phyloP scores from a whole-genome alignment of 2,797 vertebrate species.

The Oophaga sylvatica region DNA sequence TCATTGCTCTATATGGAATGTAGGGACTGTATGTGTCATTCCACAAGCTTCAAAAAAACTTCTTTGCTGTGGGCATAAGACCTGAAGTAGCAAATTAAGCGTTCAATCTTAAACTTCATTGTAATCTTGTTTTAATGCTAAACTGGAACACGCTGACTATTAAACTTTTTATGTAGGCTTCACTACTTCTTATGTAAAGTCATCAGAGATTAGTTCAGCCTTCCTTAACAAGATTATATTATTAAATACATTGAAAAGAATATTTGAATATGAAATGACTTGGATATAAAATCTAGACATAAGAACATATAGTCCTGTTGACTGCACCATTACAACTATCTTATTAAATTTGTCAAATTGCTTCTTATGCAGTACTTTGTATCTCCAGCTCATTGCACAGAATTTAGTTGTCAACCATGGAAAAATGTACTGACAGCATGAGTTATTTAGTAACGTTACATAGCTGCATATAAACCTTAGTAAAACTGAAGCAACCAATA shows the following conservation, averaged over 20 bases:
- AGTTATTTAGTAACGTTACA: background rate
- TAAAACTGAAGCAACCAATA: background rate
- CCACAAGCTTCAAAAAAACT: background rate
- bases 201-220: constrained; percentile 29
- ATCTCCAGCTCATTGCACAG: background rate
- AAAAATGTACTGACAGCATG: background rate
- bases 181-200: constrained; percentile 20
- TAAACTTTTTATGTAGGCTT: constrained; percentile 29
- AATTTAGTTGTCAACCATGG: background rate
- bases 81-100: constrained; percentile 1
- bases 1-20: background rate
- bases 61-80: background rate
- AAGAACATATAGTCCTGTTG: background rate
- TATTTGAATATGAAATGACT: constrained; percentile 20
- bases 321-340: background rate
- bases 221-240: constrained; percentile 48
- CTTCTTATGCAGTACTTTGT: background rate
- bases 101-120: background rate
- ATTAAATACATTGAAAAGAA: constrained; percentile 18
- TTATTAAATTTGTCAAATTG: background rate
- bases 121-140: constrained; percentile 40
- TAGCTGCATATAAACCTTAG: background rate
- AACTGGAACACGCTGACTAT: constrained; percentile 14
- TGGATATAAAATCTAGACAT: constrained; percentile 18
- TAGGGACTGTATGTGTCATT: background rate